Evolutionary conservation across 2,888 invertebrate species (phyloP).

Genomic region (Antheraea yamamai): DNA sequence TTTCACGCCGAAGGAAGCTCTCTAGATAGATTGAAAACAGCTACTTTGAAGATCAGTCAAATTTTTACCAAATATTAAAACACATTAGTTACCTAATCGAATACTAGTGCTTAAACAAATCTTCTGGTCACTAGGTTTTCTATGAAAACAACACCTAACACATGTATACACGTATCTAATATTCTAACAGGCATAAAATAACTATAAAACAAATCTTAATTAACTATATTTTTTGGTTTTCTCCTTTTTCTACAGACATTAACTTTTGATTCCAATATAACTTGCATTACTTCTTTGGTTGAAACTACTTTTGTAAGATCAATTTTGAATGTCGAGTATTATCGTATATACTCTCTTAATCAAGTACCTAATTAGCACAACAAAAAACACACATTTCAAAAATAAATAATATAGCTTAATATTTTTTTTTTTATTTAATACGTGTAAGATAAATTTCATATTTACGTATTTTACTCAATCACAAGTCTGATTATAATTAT

Average conservation of each 20-base stretch:
- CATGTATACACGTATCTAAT: not conserved
- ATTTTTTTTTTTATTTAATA: not conserved
- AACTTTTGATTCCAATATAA: too few relatives aligned
- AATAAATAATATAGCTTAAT: not conserved
- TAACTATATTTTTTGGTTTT: not conserved
- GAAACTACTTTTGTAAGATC: not conserved
- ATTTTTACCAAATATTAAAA: constrained; percentile 16
- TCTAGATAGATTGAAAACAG: constrained; percentile 42
- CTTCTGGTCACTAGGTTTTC: not conserved
- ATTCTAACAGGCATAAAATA: not conserved
- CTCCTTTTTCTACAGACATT: not conserved
- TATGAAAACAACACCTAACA: not conserved
- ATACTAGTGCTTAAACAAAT: not conserved
- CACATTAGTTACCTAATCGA: not conserved
- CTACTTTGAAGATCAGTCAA: constrained; percentile 67
- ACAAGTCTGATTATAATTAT: constrained; percentile 45
- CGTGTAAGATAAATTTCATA: not conserved
- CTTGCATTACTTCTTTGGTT: not conserved
- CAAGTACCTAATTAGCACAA: not conserved
- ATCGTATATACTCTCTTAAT: not conserved
- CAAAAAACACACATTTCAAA: not conserved
- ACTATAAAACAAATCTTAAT: not conserved
- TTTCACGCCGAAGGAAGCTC: constrained; percentile 35
- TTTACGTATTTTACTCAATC: constrained; percentile 39
- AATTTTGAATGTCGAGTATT: not conserved